Percentiles rank a stretch among this genome's conserved stretches.
phyloP scores from a whole-genome alignment of 2,797 vertebrate species.

The Oophaga sylvatica region DNA sequence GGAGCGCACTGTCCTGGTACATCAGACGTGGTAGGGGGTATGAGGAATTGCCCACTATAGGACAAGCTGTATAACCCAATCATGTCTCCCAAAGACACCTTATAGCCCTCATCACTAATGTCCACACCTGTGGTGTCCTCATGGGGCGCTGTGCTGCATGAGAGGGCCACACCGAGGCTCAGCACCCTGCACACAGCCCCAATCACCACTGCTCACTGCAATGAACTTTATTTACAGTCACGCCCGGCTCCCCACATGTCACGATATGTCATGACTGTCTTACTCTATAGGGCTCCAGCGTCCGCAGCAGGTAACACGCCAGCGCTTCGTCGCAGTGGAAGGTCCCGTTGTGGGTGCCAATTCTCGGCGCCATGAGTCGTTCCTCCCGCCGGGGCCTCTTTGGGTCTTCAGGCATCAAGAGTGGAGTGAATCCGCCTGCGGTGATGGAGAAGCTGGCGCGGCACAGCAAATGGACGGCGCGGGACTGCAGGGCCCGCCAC shows the following conservation, averaged over 20 bases:
- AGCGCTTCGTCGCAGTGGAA: conserved; percentile 95
- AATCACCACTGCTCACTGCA: not conserved
- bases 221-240: too few relatives aligned
- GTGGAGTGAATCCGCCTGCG: not conserved
- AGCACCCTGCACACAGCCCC: too few relatives aligned
- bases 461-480: not conserved
- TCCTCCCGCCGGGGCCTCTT: conserved; percentile 57
- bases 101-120: too few relatives aligned
- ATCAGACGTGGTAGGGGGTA: too few relatives aligned
- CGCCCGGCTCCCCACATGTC: not conserved
- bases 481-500: not conserved
- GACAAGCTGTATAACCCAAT: too few relatives aligned
- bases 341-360: conserved; percentile 91
- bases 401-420: conserved; percentile 55
- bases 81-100: too few relatives aligned
- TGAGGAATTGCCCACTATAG: too few relatives aligned
- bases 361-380: conserved; percentile 61
- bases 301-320: conserved; percentile 87
- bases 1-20: too few relatives aligned
- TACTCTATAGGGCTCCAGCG: conserved; percentile 87
- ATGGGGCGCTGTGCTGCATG: too few relatives aligned
- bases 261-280: not conserved
- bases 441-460: conserved; percentile 30
- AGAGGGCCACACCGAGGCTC: too few relatives aligned
- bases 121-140: too few relatives aligned